Evolutionary conservation across 2,113 vertebrate species (phyloP).

Genomic region (Phalacrocorax aristotelis): DNA sequence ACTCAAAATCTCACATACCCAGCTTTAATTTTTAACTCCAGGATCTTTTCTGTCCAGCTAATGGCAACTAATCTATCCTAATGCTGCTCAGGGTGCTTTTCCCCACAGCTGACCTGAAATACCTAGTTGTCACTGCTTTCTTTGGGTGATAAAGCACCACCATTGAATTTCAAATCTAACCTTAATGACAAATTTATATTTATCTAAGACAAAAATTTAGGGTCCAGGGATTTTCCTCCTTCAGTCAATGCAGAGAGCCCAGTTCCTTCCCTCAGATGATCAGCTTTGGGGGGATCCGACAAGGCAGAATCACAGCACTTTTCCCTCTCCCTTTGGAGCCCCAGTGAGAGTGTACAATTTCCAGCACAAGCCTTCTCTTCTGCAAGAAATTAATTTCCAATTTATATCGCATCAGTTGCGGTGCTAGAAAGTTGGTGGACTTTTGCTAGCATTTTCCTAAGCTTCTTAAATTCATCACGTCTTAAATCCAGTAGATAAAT

Average conservation of each 20-base stretch:
- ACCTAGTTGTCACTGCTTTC: background rate
- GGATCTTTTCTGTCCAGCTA: background rate
- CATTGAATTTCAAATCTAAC: rapidly evolving
- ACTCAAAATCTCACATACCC: background rate
- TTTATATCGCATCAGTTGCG: background rate
- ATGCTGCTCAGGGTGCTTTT: background rate
- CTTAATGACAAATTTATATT: background rate
- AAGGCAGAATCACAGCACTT: background rate
- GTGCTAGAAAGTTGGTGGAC: slow-evolving; percentile 31
- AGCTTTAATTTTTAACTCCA: background rate
- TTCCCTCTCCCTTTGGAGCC: background rate
- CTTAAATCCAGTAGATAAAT: slow-evolving; percentile 69
- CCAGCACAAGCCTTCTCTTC: background rate
- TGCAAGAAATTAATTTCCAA: background rate
- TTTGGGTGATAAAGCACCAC: background rate
- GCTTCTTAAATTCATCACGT: slow-evolving; percentile 61
- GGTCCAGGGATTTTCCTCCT: background rate
- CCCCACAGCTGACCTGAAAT: background rate
- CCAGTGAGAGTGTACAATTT: background rate
- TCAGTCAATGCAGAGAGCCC: background rate
- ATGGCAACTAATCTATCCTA: background rate
- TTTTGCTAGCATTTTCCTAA: slow-evolving; percentile 60
- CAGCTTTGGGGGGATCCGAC: background rate
- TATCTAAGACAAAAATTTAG: background rate
- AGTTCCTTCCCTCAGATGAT: background rate